Percentiles rank a stretch among this genome's conserved stretches.
phyloP scores from a whole-genome alignment of 2,113 vertebrate species.

The Notechis scutatus region DNA sequence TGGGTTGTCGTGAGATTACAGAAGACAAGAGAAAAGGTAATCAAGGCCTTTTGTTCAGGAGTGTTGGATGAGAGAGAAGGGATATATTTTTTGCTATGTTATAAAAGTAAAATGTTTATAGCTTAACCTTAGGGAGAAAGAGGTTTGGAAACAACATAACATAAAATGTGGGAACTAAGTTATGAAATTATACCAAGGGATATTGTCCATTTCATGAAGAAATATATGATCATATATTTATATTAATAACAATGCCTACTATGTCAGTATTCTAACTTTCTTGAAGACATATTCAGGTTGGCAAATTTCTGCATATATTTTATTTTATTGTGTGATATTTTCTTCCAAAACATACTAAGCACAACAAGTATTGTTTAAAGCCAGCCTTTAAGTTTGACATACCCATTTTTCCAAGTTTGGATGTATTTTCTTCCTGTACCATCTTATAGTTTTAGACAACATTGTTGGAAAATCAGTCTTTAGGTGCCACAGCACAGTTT shows the following conservation, averaged over 20 bases:
- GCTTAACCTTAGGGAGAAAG: background rate
- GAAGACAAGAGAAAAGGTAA: background rate
- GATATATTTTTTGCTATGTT: background rate
- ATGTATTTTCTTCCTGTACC: conserved; percentile 4
- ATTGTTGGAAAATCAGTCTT: conserved; percentile 8
- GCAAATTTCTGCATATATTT: background rate
- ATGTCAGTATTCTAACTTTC: background rate
- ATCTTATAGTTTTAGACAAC: conserved; percentile 2
- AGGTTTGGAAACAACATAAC: background rate
- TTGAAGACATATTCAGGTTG: background rate
- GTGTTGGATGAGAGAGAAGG: background rate
- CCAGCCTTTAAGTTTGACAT: background rate
- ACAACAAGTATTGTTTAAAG: background rate
- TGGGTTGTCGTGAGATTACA: background rate
- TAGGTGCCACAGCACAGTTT: background rate
- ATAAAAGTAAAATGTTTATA: background rate
- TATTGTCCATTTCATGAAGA: background rate
- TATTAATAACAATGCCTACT: background rate
- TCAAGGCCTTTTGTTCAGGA: background rate
- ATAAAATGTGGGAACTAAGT: background rate
- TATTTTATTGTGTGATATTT: background rate
- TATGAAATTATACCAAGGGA: background rate
- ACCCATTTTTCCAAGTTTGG: background rate
- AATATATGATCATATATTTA: background rate
- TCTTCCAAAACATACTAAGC: background rate